Evolutionary conservation across 2,113 vertebrate species (phyloP).

Genomic region (Daphoenositta chrysoptera): DNA sequence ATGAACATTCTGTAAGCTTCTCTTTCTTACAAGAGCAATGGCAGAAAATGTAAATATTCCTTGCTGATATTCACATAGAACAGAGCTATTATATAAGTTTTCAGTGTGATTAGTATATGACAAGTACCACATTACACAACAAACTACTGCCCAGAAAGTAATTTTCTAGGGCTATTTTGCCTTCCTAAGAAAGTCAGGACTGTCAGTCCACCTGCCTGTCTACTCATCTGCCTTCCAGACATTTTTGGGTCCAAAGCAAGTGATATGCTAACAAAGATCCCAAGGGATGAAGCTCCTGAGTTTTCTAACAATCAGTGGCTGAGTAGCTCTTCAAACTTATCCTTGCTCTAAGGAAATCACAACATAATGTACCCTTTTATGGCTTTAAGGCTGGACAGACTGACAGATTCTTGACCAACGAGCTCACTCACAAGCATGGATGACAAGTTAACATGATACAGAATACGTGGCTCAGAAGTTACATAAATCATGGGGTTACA

Average conservation of each 20-base stretch:
- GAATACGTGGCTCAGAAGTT: neutral
- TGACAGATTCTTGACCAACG: neutral
- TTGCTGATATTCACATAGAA: neutral
- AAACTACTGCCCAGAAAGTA: neutral
- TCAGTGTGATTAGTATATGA: neutral
- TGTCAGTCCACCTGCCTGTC: neutral
- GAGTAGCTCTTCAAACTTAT: neutral
- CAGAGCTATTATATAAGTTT: neutral
- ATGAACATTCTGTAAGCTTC: neutral
- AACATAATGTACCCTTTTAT: rapidly evolving
- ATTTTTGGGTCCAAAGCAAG: neutral
- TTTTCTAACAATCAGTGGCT: neutral
- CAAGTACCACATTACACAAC: neutral
- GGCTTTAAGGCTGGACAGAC: neutral
- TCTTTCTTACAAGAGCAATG: neutral
- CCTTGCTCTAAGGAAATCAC: neutral
- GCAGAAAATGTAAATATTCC: neutral
- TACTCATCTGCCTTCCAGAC: neutral
- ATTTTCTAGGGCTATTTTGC: neutral
- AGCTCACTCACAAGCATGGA: neutral
- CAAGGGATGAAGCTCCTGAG: neutral
- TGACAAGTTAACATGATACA: rapidly evolving
- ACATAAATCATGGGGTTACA: neutral
- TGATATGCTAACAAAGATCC: neutral
- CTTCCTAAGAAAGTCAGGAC: neutral